Percentiles rank a stretch among this genome's conserved stretches.
Conservation (phyloP, 2,888 invertebrate species). For the Mylabris sibirica region DNA sequence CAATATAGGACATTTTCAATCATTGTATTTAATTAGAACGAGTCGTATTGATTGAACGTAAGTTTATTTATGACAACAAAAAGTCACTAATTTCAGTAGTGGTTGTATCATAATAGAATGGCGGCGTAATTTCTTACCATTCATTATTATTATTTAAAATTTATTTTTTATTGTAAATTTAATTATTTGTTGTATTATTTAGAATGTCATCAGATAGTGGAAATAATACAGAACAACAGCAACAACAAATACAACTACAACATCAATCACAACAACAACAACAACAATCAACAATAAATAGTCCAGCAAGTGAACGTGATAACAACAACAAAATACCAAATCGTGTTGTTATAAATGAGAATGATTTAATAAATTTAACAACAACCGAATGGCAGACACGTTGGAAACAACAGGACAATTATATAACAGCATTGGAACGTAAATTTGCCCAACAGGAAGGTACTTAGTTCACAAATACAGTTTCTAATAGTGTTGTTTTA, state of each 20-base stretch:
- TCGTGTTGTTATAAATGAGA: constrained; percentile 70
- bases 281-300: constrained; percentile 59
- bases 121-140: constrained; percentile 18
- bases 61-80: neutral
- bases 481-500: constrained; percentile 14
- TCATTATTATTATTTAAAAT: neutral
- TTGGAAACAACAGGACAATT: constrained; percentile 80
- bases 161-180: neutral
- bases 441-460: constrained; percentile 81
- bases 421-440: constrained; percentile 77
- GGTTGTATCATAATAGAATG: constrained; percentile 37
- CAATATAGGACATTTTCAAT: constrained; percentile 8
- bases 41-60: neutral
- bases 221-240: constrained; percentile 41
- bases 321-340: constrained; percentile 58
- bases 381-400: constrained; percentile 72
- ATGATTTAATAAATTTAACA: constrained; percentile 70
- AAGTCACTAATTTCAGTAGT: neutral
- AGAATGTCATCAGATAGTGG: constrained; percentile 55
- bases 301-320: constrained; percentile 62
- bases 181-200: neutral
- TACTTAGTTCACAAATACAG: constrained; percentile 63
- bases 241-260: constrained; percentile 57
- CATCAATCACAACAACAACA: constrained; percentile 44
- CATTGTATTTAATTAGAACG: neutral